Evolutionary conservation across 2,113 vertebrate species (phyloP).

Genomic region (Peromyscus leucopus): DNA sequence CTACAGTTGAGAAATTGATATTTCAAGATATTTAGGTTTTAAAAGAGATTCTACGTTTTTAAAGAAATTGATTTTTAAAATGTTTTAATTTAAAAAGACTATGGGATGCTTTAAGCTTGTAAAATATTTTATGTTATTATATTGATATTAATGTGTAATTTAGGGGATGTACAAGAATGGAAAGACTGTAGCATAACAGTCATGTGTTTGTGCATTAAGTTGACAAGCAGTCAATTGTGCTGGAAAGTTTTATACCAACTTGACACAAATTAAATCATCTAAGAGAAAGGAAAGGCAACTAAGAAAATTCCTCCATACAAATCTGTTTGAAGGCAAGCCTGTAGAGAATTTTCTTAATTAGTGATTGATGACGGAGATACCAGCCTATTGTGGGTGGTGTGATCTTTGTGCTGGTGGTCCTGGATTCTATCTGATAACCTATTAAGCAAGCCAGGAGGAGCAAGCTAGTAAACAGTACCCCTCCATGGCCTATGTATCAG

Average conservation of each 20-base stretch:
- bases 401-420: background rate
- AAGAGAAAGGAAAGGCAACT: background rate
- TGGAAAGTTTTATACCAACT: background rate
- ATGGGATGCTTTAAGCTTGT: accelerated
- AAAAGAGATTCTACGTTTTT: background rate
- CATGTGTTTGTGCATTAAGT: background rate
- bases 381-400: background rate
- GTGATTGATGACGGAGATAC: background rate
- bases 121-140: background rate
- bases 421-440: background rate
- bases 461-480: background rate
- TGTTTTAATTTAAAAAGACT: too few species aligned
- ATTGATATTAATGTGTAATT: background rate
- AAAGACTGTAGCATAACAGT: background rate
- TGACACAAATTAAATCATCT: background rate
- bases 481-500: background rate
- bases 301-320: too few species aligned
- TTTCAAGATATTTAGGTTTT: background rate
- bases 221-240: background rate
- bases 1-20: background rate
- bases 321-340: background rate
- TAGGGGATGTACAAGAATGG: background rate
- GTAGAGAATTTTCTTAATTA: background rate
- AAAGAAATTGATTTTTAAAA: background rate
- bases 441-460: background rate